phyloP scores from a whole-genome alignment of 2,113 vertebrate species.

The Lontra canadensis region DNA sequence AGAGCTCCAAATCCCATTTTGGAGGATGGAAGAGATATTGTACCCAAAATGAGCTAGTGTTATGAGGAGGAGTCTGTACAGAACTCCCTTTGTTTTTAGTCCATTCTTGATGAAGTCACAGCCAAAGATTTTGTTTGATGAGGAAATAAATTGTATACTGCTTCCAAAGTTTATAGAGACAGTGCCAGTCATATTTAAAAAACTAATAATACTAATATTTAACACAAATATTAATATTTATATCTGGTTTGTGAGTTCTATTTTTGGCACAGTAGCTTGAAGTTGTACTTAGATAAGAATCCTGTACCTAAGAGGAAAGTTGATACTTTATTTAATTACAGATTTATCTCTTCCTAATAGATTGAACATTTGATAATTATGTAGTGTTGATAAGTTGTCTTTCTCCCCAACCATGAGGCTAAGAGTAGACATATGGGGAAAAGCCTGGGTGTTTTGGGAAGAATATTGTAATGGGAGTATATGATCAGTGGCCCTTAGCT shows the following conservation, averaged over 20 bases:
- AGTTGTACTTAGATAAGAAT: not conserved
- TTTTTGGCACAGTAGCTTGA: not conserved
- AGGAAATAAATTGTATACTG: not conserved
- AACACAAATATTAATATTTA: not conserved
- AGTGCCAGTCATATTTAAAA: not conserved
- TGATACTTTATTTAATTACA: not conserved
- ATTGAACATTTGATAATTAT: not conserved
- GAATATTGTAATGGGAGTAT: not conserved
- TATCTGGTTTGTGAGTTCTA: not conserved
- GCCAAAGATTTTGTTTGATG: slow-evolving; percentile 30
- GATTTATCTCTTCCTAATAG: not conserved
- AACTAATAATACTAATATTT: not conserved
- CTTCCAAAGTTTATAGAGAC: not conserved
- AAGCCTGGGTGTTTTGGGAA: not conserved
- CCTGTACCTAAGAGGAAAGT: not conserved
- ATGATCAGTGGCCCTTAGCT: not conserved
- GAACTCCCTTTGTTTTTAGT: not conserved
- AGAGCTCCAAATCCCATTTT: not conserved
- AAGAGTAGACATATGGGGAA: not conserved
- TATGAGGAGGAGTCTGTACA: not conserved
- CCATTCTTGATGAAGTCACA: not conserved
- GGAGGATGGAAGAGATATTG: not conserved
- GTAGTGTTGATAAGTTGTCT: not conserved
- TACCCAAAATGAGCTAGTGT: not conserved
- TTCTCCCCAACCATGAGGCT: not conserved